phyloP scores from a whole-genome alignment of 1,140 invertebrate genomes.

The Parasteatoda tepidariorum region DNA sequence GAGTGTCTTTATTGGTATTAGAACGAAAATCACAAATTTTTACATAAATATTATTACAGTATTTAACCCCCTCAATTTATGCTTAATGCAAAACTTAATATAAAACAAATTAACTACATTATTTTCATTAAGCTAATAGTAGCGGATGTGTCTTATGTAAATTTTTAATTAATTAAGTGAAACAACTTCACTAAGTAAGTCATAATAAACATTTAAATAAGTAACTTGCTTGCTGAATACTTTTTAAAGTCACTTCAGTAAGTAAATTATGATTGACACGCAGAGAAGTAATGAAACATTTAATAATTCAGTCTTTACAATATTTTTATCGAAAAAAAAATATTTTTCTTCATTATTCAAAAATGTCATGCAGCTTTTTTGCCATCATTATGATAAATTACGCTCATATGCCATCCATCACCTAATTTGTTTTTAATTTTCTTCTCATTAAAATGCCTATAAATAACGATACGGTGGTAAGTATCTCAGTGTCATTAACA shows the following conservation, averaged over 20 bases:
- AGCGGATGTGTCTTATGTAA: neutral
- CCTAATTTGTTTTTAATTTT: neutral
- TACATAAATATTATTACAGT: too few relatives aligned
- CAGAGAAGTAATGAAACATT: neutral
- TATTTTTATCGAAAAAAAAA: neutral
- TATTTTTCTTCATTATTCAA: neutral
- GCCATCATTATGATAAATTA: neutral
- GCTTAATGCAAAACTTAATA: neutral
- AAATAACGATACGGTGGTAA: neutral
- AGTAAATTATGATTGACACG: too few relatives aligned
- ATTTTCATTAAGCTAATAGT: neutral
- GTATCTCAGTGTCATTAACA: neutral
- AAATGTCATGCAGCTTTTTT: neutral
- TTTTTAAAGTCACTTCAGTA: too few relatives aligned
- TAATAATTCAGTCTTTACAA: neutral
- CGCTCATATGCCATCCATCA: neutral
- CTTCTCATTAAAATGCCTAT: slow-evolving; percentile 8
- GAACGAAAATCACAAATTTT: too few relatives aligned
- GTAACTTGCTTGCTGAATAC: too few relatives aligned
- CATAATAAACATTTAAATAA: neutral
- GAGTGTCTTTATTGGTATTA: too few relatives aligned
- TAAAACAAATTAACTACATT: neutral
- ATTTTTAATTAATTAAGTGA: neutral
- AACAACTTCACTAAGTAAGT: neutral
- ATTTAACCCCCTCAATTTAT: too few relatives aligned